These are phyloP conservation scores for Bolborhynchus lineola DNA, from an alignment of 2,113 vertebrate species.

Conservation along the genomic window DNA sequence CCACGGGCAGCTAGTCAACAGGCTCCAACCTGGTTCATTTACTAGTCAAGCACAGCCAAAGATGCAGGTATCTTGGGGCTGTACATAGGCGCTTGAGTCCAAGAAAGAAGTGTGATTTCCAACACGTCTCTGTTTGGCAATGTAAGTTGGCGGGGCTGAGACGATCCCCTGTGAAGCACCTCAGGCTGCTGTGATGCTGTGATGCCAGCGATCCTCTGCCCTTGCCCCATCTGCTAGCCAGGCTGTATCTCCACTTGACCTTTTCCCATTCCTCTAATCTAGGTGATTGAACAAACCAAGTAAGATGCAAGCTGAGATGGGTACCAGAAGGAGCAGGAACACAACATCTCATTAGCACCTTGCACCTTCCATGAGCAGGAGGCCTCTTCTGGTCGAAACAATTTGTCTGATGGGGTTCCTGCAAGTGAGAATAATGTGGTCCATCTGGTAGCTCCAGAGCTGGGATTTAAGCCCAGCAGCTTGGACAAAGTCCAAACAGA, in stretches of 20 bases:
- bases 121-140: not conserved
- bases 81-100: not conserved
- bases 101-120: slow-evolving; percentile 37
- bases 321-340: not conserved
- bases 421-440: slow-evolving; percentile 11
- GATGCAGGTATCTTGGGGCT: not conserved
- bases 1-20: not conserved
- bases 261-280: not conserved
- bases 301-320: not conserved
- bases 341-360: not conserved
- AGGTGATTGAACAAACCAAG: not conserved
- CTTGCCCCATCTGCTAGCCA: not conserved
- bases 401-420: not conserved
- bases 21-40: slow-evolving; percentile 5
- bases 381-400: not conserved
- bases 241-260: not conserved
- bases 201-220: not conserved
- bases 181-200: not conserved
- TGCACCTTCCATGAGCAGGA: not conserved
- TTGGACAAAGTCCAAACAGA: slow-evolving; percentile 38
- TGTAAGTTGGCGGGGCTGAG: not conserved
- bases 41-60: not conserved
- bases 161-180: not conserved
- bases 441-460: slow-evolving; percentile 21
- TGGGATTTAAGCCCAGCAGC: slow-evolving; percentile 39